A percentile compares a stretch with the other conserved stretches of the same genome.
Evolutionary conservation across 1,140 invertebrate genomes (phyloP).

Genomic region (Adoxophyes honmai): DNA sequence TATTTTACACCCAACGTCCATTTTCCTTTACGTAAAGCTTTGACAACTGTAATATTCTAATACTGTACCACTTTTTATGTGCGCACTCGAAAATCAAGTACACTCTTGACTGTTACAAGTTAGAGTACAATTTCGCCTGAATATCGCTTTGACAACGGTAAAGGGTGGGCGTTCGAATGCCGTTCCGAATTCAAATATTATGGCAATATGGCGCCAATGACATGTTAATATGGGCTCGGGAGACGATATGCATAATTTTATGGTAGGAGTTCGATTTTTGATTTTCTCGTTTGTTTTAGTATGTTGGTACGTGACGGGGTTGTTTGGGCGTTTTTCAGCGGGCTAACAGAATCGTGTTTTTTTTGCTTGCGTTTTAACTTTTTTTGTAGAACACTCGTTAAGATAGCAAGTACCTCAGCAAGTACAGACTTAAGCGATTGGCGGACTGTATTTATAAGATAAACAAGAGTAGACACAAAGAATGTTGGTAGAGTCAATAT

Average conservation of each 20-base stretch:
- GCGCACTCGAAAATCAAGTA: not conserved
- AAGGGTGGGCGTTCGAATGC: not conserved
- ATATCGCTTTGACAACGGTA: conserved; percentile 1
- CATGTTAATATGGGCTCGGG: conserved; percentile 9
- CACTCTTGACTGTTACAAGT: not conserved
- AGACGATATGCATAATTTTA: conserved; percentile 14
- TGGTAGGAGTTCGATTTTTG: conserved; percentile 11
- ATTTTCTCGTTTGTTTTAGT: conserved; percentile 8
- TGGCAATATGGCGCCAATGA: conserved; percentile 12
- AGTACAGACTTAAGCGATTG: too few species aligned
- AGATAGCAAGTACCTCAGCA: too few species aligned
- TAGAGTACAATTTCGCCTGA: not conserved
- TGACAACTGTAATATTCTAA: conserved; percentile 9
- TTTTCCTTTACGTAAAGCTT: conserved; percentile 3
- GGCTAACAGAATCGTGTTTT: too few species aligned
- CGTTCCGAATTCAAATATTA: conserved; percentile 7
- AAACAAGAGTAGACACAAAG: too few species aligned
- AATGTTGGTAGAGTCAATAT: too few species aligned
- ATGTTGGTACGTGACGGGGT: conserved; percentile 6
- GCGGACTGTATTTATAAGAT: too few species aligned
- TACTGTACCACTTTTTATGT: not conserved
- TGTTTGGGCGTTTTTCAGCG: too few species aligned
- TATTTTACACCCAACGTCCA: not conserved
- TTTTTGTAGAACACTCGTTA: too few species aligned
- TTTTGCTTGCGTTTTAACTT: too few species aligned